Conservation (phyloP, 2,113 vertebrate genomes). For the Lepus timidus region DNA sequence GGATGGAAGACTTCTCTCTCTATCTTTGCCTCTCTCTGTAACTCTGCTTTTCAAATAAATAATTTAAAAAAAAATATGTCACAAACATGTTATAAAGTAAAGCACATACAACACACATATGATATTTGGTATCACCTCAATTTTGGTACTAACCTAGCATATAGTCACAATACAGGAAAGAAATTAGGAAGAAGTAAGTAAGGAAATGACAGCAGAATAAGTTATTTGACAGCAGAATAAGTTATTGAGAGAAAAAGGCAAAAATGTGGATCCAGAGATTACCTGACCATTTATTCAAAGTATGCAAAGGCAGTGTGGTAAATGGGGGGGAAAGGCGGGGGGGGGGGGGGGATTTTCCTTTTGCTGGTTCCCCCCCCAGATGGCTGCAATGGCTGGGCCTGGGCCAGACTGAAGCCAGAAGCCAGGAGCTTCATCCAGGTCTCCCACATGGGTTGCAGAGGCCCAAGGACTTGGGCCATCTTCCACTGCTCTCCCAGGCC, state of each 20-base stretch:
- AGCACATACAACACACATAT: neutral
- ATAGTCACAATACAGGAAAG: neutral
- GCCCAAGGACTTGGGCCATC: no score
- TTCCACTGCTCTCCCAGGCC: no score
- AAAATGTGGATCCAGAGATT: neutral
- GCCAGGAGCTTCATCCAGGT: no score
- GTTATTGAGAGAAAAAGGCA: neutral
- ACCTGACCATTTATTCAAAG: neutral
- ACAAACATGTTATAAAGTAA: constrained; percentile 37
- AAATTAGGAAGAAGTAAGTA: constrained; percentile 3
- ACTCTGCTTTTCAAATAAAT: no score
- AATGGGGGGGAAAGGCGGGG: neutral
- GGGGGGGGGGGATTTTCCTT: no score
- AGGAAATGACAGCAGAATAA: neutral
- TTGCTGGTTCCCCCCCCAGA: no score
- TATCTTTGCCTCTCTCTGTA: no score
- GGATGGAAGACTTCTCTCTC: no score
- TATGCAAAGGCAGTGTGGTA: neutral
- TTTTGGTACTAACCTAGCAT: neutral
- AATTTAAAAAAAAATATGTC: neutral
- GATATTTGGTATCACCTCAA: neutral
- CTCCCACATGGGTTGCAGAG: no score
- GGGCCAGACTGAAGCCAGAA: no score
- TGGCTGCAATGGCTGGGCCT: no score
- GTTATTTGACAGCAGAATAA: neutral